phyloP scores from a whole-genome alignment of 35 echinoderm and acorn worm genomes.

The Strongylocentrotus purpuratus region DNA sequence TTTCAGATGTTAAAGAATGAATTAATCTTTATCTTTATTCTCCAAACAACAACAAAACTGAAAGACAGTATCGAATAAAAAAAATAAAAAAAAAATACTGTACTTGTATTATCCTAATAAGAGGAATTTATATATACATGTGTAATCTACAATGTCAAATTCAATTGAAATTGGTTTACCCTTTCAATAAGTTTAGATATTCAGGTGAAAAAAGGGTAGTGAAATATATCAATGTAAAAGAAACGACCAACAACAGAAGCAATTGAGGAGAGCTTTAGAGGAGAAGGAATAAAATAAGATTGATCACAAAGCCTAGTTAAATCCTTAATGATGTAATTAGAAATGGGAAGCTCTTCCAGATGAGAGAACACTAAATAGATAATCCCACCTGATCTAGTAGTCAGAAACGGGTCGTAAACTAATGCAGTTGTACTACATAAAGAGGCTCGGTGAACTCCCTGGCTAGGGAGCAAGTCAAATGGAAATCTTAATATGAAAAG shows the following conservation, averaged over 20 bases:
- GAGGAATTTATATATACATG: too few species aligned
- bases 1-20: too few species aligned
- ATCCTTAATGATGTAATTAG: conserved; percentile 8
- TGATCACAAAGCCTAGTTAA: not conserved
- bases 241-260: not conserved
- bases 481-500: conserved; percentile 13
- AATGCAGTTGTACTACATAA: not conserved
- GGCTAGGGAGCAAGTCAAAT: not conserved
- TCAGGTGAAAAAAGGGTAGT: too few species aligned
- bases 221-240: not conserved
- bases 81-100: too few species aligned
- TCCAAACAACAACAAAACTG: too few species aligned
- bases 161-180: too few species aligned
- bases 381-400: not conserved
- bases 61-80: too few species aligned
- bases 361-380: conserved; percentile 5
- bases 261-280: not conserved
- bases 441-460: not conserved
- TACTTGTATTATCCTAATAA: too few species aligned
- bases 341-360: not conserved
- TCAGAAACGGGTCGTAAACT: not conserved
- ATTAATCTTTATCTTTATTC: too few species aligned
- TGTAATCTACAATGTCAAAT: too few species aligned
- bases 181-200: too few species aligned
- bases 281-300: not conserved